Evolutionary conservation across 2,888 invertebrate species (phyloP), one percentile per base, ranked within the genome.

Genomic region (Cataglyphis rosenhaueri): DNA sequence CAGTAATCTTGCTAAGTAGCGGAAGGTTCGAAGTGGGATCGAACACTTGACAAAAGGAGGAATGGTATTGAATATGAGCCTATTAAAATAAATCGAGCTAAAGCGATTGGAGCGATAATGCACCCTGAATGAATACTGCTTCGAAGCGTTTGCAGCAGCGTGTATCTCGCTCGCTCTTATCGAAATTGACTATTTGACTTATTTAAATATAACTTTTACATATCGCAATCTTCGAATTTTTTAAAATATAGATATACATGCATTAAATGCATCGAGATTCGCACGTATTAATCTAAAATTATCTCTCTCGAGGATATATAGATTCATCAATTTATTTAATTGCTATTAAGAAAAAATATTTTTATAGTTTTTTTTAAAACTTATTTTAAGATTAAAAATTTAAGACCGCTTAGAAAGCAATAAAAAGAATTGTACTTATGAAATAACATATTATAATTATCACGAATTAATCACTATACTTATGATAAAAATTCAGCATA

Each of bases 61-160:
- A n/a, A 57, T n/a, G 5, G n/a, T 3, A 25, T 25, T 10, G 38
- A 55, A 29, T 3, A n/a, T 21, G 52, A 76, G 55, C 9, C 6
- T 0, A 41, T 29, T 68, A 32, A 70, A 75, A 18, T 52, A 66
- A 75, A 66, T n/a, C 68, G 35, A n/a, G 62, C 35, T 74, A 74
- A 81, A 55, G n/a, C 59, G 59, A 76, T 65, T 8, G 38, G 6
- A 32, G 3, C 41, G 41, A 76, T 76, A 66, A 66, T 65, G 75
- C 74, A 38, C 66, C 62, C 61, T 59, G 71, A 18, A 18, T 64
- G 70, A 86, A 87, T 87, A 87, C 87, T 87, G 87, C 79, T 87
- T 44, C 75, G 44, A 61, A 75, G 61, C 66, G 38, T 82, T 48
- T 61, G 52, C 55, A 70, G 29, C 55, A 61, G 65, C 38, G 29